These are phyloP conservation scores for Capra hircus DNA, from an alignment of 2,113 vertebrate genomes.

Conservation along the genomic window DNA sequence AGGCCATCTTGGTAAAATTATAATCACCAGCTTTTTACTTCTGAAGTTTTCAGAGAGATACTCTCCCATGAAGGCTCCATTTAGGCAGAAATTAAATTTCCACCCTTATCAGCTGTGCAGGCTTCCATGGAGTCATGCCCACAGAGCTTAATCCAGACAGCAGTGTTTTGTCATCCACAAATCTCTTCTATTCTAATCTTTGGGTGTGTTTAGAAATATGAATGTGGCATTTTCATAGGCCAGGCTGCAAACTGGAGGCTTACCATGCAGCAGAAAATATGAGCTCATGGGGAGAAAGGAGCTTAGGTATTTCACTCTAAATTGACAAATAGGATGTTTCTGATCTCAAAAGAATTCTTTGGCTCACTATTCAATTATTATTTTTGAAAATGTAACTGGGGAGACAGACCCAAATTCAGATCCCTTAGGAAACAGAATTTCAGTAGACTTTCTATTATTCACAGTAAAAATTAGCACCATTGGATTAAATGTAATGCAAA, in stretches of 20 bases:
- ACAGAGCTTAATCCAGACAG: constrained; percentile 6
- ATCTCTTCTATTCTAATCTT: constrained; percentile 15
- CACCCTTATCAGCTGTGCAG: neutral
- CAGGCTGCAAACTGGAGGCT: neutral
- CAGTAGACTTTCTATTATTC: neutral
- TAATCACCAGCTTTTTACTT: neutral
- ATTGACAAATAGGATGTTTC: constrained; percentile 8
- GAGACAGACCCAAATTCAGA: constrained; percentile 6
- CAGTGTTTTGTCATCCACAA: neutral
- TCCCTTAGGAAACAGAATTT: neutral
- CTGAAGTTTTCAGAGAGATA: neutral
- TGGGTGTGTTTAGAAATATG: constrained; percentile 21
- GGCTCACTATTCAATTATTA: neutral
- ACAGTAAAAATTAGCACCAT: neutral
- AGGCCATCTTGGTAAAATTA: constrained; percentile 3
- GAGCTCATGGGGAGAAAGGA: neutral
- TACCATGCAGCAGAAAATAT: neutral
- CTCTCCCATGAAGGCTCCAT: neutral
- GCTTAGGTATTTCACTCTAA: neutral
- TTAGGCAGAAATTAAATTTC: constrained; percentile 29
- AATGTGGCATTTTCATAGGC: neutral
- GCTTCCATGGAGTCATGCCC: neutral
- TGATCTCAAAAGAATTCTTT: constrained; percentile 26
- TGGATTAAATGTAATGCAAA: neutral
- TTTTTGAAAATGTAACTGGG: constrained; percentile 7